A percentile compares a stretch with the other conserved stretches of the same genome.
phyloP scores from a whole-genome alignment of 2,888 invertebrate genomes.

The Drosophila melanosoma region DNA sequence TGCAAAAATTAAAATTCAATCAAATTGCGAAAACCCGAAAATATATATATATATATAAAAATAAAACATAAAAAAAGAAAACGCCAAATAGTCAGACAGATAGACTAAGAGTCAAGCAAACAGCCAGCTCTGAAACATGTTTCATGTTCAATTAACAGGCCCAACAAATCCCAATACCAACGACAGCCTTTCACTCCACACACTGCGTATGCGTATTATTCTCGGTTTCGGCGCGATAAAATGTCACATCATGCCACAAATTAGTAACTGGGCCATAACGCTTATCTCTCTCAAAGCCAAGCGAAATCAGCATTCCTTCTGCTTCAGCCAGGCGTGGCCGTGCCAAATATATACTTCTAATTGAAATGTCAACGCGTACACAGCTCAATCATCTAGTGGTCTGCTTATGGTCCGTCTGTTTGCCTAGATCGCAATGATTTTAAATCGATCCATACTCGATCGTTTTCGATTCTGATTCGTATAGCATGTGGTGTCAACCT shows the following conservation, averaged over 20 bases:
- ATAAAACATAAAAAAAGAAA: conserved; percentile 20
- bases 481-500: conserved; percentile 61
- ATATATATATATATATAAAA: conserved; percentile 12
- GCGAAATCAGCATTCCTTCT: conserved; percentile 58
- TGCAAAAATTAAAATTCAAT: conserved; percentile 78
- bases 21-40: conserved; percentile 77
- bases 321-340: conserved; percentile 19
- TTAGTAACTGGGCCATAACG: conserved; percentile 64
- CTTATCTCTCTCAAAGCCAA: conserved; percentile 54
- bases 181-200: conserved; percentile 60
- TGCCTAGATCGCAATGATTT: conserved; percentile 57
- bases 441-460: conserved; percentile 47
- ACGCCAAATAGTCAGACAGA: conserved; percentile 42
- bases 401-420: conserved; percentile 44
- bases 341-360: conserved; percentile 59
- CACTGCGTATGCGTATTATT: conserved; percentile 55
- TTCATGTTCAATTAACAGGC: conserved; percentile 77
- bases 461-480: conserved; percentile 65
- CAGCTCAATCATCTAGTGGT: conserved; percentile 75
- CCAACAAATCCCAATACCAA: conserved; percentile 49
- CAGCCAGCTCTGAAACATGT: conserved; percentile 63
- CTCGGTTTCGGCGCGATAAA: conserved; percentile 43
- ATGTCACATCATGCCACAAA: conserved; percentile 64
- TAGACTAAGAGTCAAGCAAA: conserved; percentile 30
- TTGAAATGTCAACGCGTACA: conserved; percentile 76